A percentile compares a stretch with the other conserved stretches of the same genome.
phyloP scores from a whole-genome alignment of 1,140 invertebrate species.

The silkworm (Bombyx mori) region DNA sequence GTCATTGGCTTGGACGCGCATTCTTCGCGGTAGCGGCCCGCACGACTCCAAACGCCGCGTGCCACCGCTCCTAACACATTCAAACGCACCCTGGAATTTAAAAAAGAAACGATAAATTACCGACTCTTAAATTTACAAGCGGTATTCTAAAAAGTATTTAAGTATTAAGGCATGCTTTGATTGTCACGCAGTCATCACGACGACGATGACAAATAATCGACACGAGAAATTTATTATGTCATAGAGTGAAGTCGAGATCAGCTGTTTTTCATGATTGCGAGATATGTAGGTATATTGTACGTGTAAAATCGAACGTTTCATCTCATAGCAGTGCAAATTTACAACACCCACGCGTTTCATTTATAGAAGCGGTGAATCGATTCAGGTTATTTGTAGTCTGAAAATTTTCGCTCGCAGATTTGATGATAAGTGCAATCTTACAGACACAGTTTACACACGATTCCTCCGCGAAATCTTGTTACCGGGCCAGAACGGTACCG shows the following conservation, averaged over 20 bases:
- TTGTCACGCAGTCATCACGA: no score
- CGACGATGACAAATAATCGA: no score
- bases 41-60: slow-evolving; percentile 81
- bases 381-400: slow-evolving; percentile 9
- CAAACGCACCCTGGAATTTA: slow-evolving; percentile 81
- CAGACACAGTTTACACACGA: background rate
- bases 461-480: no score
- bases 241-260: no score
- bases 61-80: slow-evolving; percentile 85
- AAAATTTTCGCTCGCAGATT: slow-evolving; percentile 1
- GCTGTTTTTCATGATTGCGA: no score
- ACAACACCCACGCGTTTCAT: slow-evolving; percentile 16
- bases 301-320: no score
- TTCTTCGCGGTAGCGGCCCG: slow-evolving; percentile 85
- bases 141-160: no score
- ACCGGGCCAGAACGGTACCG: no score
- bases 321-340: slow-evolving; percentile 1
- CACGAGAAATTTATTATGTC: no score
- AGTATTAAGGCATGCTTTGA: no score
- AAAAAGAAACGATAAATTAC: background rate
- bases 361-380: slow-evolving; percentile 19
- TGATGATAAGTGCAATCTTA: background rate
- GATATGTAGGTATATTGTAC: no score
- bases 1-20: slow-evolving; percentile 93
- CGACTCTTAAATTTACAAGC: no score